Evolutionary conservation across 2,113 vertebrate genomes (phyloP), one percentile per base, ranked within the genome.

Genomic region (Dunckerocampus dactyliophorus): DNA sequence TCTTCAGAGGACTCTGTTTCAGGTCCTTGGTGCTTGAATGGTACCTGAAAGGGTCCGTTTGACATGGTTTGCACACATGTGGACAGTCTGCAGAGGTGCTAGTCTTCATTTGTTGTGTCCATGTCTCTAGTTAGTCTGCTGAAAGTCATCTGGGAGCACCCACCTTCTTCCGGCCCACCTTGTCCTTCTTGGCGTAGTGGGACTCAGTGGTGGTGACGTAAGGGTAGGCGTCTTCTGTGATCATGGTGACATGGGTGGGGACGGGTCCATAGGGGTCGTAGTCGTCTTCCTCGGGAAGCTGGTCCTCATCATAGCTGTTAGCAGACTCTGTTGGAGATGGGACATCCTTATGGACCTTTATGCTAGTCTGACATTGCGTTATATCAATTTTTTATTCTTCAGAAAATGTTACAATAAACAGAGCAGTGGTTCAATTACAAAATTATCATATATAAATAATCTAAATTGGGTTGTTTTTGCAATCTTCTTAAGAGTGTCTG

Each of bases 181-280:
- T 87, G 78, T 88, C 87, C 68, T 89, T 83, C 65, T 89, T 86
- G 54, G 85, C 91, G 21, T 90, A 89, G 81, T 89, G 88, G 17
- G 89, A 84, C 67, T 90, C 84, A 1, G 81, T 67, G 16, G 83
- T 83, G 64, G 83, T 78, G 53, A 71, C 55, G n/a, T 88, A 91
- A 1, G 84, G 82, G 68, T 83, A 85, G 12, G 65, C 46, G 34
- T 90, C 88, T 67, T 88, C 89, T 0, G 90, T 92, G 59, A 91
- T 83, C 89, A 93, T 90, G 65, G 88, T 90, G 52, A 92, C 85
- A 22, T 56, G 48, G 3, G 82, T 80, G 59, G 83, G 81, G 13
- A 39, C 56, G 2, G 79, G 77, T 1, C 69, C 84, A 15, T 84
- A 83, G 8, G 65, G 72, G 64, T 89, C 79, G 24, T 88, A 85